These are phyloP conservation scores for Megaceryle torquata DNA, from an alignment of 2,113 vertebrate species.

Conservation along the genomic window DNA sequence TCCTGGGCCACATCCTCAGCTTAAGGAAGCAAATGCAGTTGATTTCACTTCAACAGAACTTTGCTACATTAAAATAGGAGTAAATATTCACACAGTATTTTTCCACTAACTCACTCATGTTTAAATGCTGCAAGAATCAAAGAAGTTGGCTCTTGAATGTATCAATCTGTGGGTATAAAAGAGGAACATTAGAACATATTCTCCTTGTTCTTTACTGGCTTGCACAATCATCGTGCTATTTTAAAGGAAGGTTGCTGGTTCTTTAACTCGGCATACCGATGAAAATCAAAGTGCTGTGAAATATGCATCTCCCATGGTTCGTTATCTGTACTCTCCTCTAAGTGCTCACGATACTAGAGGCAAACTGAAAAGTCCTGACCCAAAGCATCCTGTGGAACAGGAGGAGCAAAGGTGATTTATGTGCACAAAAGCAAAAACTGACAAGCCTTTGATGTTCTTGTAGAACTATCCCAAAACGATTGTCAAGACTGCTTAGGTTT, in stretches of 20 bases:
- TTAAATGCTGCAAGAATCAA: conserved; percentile 13
- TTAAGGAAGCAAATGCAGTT: background rate
- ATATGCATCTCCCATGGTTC: background rate
- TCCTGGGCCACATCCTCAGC: background rate
- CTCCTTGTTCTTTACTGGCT: background rate
- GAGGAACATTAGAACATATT: background rate
- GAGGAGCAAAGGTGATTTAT: conserved; percentile 56
- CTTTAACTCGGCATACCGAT: background rate
- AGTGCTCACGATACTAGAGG: background rate
- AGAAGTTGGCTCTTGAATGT: background rate
- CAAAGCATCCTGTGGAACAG: background rate
- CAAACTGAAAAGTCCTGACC: conserved; percentile 31
- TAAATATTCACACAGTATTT: background rate
- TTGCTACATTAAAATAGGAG: background rate
- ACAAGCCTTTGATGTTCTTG: conserved; percentile 52
- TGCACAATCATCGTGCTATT: background rate
- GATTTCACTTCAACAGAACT: background rate
- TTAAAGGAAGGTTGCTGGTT: background rate
- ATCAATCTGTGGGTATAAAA: background rate
- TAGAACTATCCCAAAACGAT: conserved; percentile 32
- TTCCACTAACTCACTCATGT: background rate
- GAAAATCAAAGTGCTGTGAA: background rate
- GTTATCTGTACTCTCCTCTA: background rate
- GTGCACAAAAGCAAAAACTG: conserved; percentile 48
- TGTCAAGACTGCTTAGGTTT: conserved; percentile 10